Evolutionary conservation across 2,888 invertebrate species (phyloP), one percentile per base, ranked within the genome.

Genomic region (Leuctra nigra): DNA sequence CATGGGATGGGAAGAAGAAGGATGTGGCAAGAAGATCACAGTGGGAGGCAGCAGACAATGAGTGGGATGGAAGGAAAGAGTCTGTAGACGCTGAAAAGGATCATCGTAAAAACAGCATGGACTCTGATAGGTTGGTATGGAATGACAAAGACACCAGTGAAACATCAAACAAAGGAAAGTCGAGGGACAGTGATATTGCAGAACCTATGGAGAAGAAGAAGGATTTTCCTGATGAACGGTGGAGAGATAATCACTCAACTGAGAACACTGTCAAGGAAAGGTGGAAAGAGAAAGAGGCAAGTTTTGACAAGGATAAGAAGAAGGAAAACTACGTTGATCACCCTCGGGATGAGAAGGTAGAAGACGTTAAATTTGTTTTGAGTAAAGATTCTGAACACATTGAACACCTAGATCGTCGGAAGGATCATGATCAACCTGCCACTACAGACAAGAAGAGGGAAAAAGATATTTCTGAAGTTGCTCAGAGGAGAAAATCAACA

Each of bases 81-180:
- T 58, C 63, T 63, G 50, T 65, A 65, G 55, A 60, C 66, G 61
- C 66, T 66, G 64, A 70, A 64, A 66, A 68, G 66, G 59, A 64
- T 61, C 64, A 68, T 63, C 62, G 67, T 61, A 67, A 66, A 70
- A 62, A 71, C 70, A 60, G 72, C 71, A 61, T 72, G 71, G 57
- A 70, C 68, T 48, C 68, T 68, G 46, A 50, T 18, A 33, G 50
- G 20, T 18, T 50, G 33, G 33, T 16, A 13, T 63, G 68, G 29
- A 72, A 60, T 66, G 69, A 55, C 69, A 72, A 60, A 64, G 69
- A 14, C 65, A 64, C 33, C 68, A 69, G 57, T 68, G 67, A 55
- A 20, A 50, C 20, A 46, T n/a, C 20, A 23, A 4, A 55, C 23
- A 25, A 44, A 46, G 55, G 16, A 7, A 55, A 46, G 46, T 7